Evolutionary conservation across 2,797 vertebrate genomes (phyloP), one percentile per base, ranked within the genome.

Genomic region (Remorina albescens): DNA sequence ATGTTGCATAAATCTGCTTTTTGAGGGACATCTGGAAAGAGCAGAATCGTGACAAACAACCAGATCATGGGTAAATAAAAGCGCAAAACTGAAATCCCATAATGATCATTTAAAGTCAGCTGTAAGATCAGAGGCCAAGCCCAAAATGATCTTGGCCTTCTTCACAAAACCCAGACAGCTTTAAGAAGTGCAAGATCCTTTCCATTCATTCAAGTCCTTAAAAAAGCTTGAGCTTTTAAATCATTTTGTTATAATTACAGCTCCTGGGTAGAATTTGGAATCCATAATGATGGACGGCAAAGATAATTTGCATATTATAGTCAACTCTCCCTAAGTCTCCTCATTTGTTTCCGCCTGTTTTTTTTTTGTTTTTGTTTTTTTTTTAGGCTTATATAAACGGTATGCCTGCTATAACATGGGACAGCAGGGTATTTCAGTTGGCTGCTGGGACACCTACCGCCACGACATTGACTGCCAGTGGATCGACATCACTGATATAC

Each of bases 401-500:
- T 98, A 95, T 0, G 90, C 96, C 1, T 99, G 97, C 30, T 97
- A 96, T 81, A 98, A 99, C 93, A 98, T 98, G 89, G 97, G 97
- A 16, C 95, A 99, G 44, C 97, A 98, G 82, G 97, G 97, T 4
- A 96, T 99, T 88, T 95, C 95, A 0, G 94, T 97, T 1, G 96
- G 97, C 67, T 99, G 97, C 94, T 98, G 97, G 97, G 97, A 99
- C 79, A 98, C 97, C 5, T 98, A 99, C 86, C 95, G 97, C 65
- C 97, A 98, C 0, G 97, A 99, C 84, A 99, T 99, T 0, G 97
- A 99, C 90, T 99, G 97, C 89, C 97, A 99, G 82, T 99, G 97
- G 97, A 90, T 99, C 0, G 97, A 99, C 71, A 94, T 98, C 85
- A 99, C 97, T 0, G 97, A 99, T 0, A 88, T 99, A 55, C 86